Base-by-base conservation (phyloP, 2,113 vertebrate genomes). In the Semnornis frantzii region DNA sequence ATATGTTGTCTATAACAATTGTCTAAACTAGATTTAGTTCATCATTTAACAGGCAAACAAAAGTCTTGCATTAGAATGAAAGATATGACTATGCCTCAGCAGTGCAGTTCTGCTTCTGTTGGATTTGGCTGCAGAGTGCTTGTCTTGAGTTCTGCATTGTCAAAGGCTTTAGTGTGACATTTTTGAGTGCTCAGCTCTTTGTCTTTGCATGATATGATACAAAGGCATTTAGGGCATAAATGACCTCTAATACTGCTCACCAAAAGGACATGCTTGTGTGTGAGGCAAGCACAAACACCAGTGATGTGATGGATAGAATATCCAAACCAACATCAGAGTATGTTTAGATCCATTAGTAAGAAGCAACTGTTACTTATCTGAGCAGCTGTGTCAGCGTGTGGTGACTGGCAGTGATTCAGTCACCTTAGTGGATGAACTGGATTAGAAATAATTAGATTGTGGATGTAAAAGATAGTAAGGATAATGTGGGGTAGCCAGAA, bases 141-240 rank as follows among this genome's bases (percentile, higher is more conserved):
- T 84, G 69, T 48, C 69, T 75, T 59, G 42, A 8, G 8, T 55
- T 90, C 64, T 88, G 85, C 33, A 0, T 82, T 68, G 82, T 85
- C 82, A 89, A 69, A 55, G 28, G 12, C 33, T 92, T 81, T 77
- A 20, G n/a, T 69, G 70, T 28, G 80, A n/a, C 54, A 3, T 84
- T 87, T 85, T 66, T 30, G 58, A 68, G 27, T 13, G n/a, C 64
- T 94, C 71, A 74, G 72, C 78, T 69, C 44, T 89, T 78, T 95
- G 77, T 79, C 64, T 76, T 65, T 73, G 34, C 12, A 1, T 63
- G n/a, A 46, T 33, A 21, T 0, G 0, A 33, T 44, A 9, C 1
- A 46, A 58, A 87, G n/a, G 60, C 65, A 60, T 63, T 85, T 57
- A 48, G 87, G 92, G 60, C 37, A 85, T 82, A 60, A 90, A 73